Evolutionary conservation across 2,797 vertebrate species (phyloP), one percentile per base, ranked within the genome.

Genomic region (Diglossa cyanea): DNA sequence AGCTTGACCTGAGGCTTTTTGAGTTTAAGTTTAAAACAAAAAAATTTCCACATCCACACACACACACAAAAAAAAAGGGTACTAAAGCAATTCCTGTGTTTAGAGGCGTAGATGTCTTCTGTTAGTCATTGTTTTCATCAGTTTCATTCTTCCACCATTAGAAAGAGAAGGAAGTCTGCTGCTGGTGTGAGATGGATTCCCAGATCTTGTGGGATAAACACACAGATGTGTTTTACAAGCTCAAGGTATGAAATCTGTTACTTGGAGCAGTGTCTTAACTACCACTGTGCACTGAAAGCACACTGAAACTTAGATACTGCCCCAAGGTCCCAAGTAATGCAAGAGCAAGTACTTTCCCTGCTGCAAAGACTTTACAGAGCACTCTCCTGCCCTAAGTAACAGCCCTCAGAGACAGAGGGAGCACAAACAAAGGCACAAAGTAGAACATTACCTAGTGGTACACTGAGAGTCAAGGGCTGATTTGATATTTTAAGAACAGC

Each of bases 351-450:
- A 68, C 9, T 62, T 55, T 17, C 14, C 21, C 18, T 57, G 33
- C 63, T 61, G 23, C 62, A 72, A 37, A 67, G 33, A 15, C 45
- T 63, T 80, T 11, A 82, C 21, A 79, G 58, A 68, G 42, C 66
- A 50, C 37, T 13, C 15, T 67, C 45, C 31, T 60, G 63, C 51
- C 53, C 53, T 65, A 61, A 71, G 12, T 24, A 88, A 45, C 51
- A 77, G 42, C 80, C 70, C 39, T 57, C 6, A 4, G 73, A 85
- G 57, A 61, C 28, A 51, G 51, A 48, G 9, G 7, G 17, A 74
- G 51, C 66, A 72, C 73, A 92, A 80, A 74, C 21, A 73, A 74
- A 82, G 45, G 50, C 62, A 91, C 66, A 57, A 85, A 72, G 61
- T 6, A 50, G 45, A 78, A 63, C 17, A 26, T 40, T 78, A 86